Evolutionary conservation across 2,888 invertebrate species (phyloP).

Genomic region (Sinelater perroti): DNA sequence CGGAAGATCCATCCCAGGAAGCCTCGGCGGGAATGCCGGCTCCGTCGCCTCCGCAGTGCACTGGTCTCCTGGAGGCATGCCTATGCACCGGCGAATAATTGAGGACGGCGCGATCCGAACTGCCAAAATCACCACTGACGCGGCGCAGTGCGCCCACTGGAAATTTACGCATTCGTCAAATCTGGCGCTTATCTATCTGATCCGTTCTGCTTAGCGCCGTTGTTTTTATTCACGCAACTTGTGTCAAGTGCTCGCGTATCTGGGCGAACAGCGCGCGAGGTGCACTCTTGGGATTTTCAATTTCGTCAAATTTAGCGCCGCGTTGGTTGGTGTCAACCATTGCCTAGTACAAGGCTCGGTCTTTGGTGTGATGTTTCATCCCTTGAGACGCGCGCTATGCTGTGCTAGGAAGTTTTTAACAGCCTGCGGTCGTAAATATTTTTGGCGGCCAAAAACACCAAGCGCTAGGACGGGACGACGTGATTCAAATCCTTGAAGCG

Average conservation of each 20-base stretch:
- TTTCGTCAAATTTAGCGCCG: slow-evolving; percentile 50
- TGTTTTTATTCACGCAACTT: slow-evolving; percentile 35
- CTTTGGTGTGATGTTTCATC: slow-evolving; percentile 55
- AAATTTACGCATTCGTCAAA: slow-evolving; percentile 34
- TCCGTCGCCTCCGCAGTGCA: slow-evolving; percentile 23
- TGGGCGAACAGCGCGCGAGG: slow-evolving; percentile 31
- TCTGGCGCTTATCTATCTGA: slow-evolving; percentile 32
- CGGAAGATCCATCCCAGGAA: too few species aligned
- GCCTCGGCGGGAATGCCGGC: slow-evolving; percentile 1
- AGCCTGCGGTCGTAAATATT: slow-evolving; percentile 46
- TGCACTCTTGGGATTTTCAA: slow-evolving; percentile 54
- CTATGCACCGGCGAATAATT: too few species aligned
- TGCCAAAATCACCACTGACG: slow-evolving; percentile 15
- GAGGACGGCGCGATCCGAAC: slow-evolving; percentile 14
- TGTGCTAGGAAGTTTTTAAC: slow-evolving; percentile 45
- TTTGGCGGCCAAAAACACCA: slow-evolving; percentile 14
- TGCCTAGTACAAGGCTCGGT: slow-evolving; percentile 58
- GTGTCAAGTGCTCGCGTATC: slow-evolving; percentile 37
- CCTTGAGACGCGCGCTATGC: slow-evolving; percentile 49
- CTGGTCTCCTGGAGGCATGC: slow-evolving; percentile 37
- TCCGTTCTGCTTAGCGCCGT: slow-evolving; percentile 28
- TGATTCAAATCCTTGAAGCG: neutral
- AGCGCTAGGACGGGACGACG: too few species aligned
- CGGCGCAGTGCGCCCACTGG: slow-evolving; percentile 8
- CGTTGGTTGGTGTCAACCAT: slow-evolving; percentile 57